Evolutionary conservation across 2,888 invertebrate genomes (phyloP).

Genomic region (Lithophane leautieri): DNA sequence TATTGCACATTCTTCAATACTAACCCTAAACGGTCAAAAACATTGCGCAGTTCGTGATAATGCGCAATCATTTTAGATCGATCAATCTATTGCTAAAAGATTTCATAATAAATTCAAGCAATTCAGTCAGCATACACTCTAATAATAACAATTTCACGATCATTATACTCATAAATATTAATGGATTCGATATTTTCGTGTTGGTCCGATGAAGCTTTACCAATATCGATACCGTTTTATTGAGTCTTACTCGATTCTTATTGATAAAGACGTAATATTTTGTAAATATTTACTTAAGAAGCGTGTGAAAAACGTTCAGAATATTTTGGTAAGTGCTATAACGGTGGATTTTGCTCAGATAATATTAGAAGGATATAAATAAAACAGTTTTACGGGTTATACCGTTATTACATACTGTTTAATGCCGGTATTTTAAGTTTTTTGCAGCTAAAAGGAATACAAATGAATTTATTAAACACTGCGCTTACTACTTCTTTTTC

Average conservation of each 20-base stretch:
- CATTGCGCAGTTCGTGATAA: neutral
- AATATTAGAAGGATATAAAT: conserved; percentile 12
- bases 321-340: conserved; percentile 12
- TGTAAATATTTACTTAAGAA: conserved; percentile 44
- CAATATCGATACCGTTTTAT: conserved; percentile 45
- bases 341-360: conserved; percentile 5
- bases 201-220: conserved; percentile 35
- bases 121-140: neutral
- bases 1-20: neutral
- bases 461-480: too few relatives aligned
- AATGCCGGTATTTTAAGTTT: too few relatives aligned
- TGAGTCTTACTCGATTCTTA: conserved; percentile 42
- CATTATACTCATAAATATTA: conserved; percentile 67
- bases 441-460: neutral
- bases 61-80: neutral
- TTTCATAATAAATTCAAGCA: conserved; percentile 2
- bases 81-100: neutral
- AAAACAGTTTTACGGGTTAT: conserved; percentile 24
- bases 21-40: neutral
- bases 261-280: conserved; percentile 43
- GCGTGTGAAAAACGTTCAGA: conserved; percentile 18
- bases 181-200: conserved; percentile 59
- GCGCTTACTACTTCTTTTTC: too few relatives aligned
- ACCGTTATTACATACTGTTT: neutral
- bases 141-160: conserved; percentile 30